Base-by-base conservation (phyloP, 2,888 invertebrate genomes). In the Brenthis hecate region DNA sequence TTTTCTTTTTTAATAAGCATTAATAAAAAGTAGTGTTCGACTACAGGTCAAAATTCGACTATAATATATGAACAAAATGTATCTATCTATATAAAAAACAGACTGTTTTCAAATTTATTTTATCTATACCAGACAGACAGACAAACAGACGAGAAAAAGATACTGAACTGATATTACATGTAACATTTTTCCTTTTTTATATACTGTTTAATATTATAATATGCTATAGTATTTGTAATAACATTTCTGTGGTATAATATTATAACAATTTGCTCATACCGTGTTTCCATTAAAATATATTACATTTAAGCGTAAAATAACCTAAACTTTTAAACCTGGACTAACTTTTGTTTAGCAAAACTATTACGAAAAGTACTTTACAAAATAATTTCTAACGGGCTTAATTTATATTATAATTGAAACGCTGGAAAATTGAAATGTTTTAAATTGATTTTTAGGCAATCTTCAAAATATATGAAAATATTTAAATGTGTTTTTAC, bases 261-360 rank as follows among this genome's bases (percentile, higher is more conserved):
- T 43, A 43, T 19, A 43, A 13, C 6, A 57, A 43, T 57, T 11
- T 43, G 13, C 57, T 43, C 13, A 47, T 6, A 57, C 6, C 19
- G 19, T 47, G 13, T 47, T 47, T 47, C 43, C 13, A 47, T 47
- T 19, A 14, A 47, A 19, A 57, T 14, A 23, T 54, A 23, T 13
- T 14, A 13, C 0, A 57, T 47, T 57, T 43, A 23, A 47, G 14
- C 47, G 14, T 14, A 57, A 57, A 57, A 57, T 57, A 57, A 23
- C 23, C 6, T 57, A 50, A 51, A 61, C 16, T 51, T 56, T 36
- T 56, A 19, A 56, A 6, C 48, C 48, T 56, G 51, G 6, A 28
- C 36, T 16, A 57, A 65, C 36, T 57, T 65, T 65, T 23, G 51
- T 51, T 48, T 64, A 56, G 50, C 19, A 57, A 65, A 36, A 51